Evolutionary conservation across 2,113 vertebrate genomes (phyloP).

Genomic region (Protomyctophum bolini): DNA sequence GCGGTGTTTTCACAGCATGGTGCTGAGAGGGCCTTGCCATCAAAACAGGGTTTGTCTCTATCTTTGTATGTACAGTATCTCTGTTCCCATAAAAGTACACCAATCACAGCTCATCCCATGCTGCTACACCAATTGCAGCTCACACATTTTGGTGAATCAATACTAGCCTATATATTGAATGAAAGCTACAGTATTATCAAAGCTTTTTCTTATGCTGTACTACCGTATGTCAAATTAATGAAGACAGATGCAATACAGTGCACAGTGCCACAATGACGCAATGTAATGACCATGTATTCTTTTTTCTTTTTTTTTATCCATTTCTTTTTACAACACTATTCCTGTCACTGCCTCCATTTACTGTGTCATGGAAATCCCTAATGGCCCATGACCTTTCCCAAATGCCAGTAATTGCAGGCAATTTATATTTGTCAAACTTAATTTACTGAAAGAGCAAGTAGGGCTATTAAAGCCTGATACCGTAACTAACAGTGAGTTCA

Average conservation of each 20-base stretch:
- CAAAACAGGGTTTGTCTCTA: too few relatives aligned
- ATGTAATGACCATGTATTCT: conserved; percentile 17
- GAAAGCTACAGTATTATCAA: background rate
- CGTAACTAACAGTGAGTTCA: conserved; percentile 25
- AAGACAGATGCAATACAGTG: conserved; percentile 51
- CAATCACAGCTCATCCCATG: too few relatives aligned
- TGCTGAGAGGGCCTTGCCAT: too few relatives aligned
- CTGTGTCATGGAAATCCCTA: conserved; percentile 52
- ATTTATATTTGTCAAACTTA: conserved; percentile 55
- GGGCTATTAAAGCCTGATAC: conserved; percentile 6
- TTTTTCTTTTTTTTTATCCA: background rate
- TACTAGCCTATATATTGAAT: background rate
- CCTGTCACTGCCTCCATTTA: conserved; percentile 52
- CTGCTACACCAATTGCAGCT: too few relatives aligned
- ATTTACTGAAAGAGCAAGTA: conserved; percentile 42
- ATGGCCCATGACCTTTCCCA: conserved; percentile 40
- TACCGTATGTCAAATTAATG: conserved; percentile 29
- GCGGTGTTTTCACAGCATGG: background rate
- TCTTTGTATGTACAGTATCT: too few relatives aligned
- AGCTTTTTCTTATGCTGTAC: background rate
- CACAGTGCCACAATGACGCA: conserved; percentile 35
- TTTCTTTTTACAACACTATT: conserved; percentile 7
- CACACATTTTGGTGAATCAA: background rate
- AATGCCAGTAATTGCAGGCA: conserved; percentile 52
- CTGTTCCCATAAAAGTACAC: too few relatives aligned